phyloP scores from a whole-genome alignment of 2,888 invertebrate species.

The Tinea pellionella region DNA sequence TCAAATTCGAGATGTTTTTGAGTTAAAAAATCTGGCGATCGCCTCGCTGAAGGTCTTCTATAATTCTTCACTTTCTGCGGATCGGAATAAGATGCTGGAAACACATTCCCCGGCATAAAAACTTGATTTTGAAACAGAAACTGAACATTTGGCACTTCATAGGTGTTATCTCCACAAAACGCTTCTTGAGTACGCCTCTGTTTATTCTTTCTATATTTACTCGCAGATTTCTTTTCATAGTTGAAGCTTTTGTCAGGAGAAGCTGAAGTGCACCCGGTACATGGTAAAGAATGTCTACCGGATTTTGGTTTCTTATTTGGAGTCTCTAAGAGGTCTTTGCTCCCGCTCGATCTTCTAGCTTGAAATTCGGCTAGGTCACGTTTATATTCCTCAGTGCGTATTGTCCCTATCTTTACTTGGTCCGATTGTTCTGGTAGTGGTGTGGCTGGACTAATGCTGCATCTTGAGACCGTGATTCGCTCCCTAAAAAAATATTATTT shows the following conservation, averaged over 20 bases:
- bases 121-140: constrained; percentile 64
- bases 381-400: constrained; percentile 61
- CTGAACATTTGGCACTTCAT: constrained; percentile 52
- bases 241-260: constrained; percentile 52
- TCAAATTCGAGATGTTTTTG: constrained; percentile 51
- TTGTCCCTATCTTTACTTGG: constrained; percentile 38
- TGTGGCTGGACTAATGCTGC: background rate
- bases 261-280: constrained; percentile 42
- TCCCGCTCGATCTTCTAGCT: constrained; percentile 47
- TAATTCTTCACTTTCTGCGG: constrained; percentile 25
- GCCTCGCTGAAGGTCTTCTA: constrained; percentile 19
- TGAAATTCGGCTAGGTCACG: constrained; percentile 60
- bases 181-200: constrained; percentile 39
- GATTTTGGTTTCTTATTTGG: constrained; percentile 47
- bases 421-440: background rate
- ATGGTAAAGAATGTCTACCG: constrained; percentile 51
- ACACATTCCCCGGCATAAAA: constrained; percentile 55
- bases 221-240: constrained; percentile 55
- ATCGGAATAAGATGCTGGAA: constrained; percentile 38
- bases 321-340: constrained; percentile 34
- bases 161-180: constrained; percentile 32
- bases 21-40: constrained; percentile 33
- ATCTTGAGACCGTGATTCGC: constrained; percentile 44
- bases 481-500: constrained; percentile 34
- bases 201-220: constrained; percentile 47